phyloP scores from a whole-genome alignment of 1,140 invertebrate genomes.

The Dufourea novaeangliae region DNA sequence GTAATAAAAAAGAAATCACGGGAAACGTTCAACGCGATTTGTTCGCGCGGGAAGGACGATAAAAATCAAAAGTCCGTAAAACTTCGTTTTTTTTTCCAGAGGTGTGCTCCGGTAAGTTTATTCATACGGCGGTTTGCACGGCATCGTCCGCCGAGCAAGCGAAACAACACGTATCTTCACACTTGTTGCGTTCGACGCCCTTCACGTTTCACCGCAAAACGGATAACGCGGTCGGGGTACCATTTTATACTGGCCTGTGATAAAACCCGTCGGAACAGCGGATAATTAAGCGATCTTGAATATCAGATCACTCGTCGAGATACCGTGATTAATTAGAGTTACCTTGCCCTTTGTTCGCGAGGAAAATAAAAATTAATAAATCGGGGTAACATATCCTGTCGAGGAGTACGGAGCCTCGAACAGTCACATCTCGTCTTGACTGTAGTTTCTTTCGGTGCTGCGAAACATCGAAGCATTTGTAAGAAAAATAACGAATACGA shows the following conservation, averaged over 20 bases:
- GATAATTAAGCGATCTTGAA: background rate
- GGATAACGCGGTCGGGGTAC: background rate
- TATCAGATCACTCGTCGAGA: background rate
- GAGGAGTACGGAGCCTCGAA: too few species aligned
- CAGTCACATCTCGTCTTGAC: too few species aligned
- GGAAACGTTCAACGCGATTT: background rate
- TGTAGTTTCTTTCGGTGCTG: too few species aligned
- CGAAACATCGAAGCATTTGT: too few species aligned
- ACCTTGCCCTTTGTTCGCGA: too few species aligned
- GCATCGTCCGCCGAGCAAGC: background rate
- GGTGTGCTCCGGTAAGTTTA: constrained; percentile 1
- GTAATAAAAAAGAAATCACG: background rate
- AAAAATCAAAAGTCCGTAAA: constrained; percentile 13
- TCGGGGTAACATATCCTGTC: too few species aligned
- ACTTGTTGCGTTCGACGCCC: constrained; percentile 28
- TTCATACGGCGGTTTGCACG: constrained; percentile 3
- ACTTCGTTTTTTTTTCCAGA: constrained; percentile 3
- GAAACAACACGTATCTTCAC: background rate
- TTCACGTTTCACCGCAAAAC: constrained; percentile 13
- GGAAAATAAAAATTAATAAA: too few species aligned
- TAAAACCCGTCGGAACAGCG: background rate
- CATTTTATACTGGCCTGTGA: background rate
- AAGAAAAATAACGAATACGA: too few species aligned
- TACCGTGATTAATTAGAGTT: too few species aligned
- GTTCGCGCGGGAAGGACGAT: background rate